phyloP scores from a whole-genome alignment of 2,888 invertebrate genomes.

The Amiota mariae region DNA sequence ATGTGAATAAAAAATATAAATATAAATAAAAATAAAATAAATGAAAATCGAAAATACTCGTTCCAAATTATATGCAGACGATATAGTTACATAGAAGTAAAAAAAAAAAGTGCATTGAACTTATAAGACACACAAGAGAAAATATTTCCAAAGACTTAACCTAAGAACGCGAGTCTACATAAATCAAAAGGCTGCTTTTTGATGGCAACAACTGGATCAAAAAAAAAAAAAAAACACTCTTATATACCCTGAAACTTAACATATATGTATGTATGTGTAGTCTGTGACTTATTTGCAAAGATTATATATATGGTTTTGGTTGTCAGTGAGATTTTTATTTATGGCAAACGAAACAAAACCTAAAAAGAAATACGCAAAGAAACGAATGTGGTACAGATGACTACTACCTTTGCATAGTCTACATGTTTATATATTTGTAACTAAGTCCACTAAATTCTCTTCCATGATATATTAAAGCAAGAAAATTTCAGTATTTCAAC shows the following conservation, averaged over 20 bases:
- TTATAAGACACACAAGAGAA: conserved; percentile 31
- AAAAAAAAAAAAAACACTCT: conserved; percentile 29
- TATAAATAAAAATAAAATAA: neutral
- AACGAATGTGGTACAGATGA: no score
- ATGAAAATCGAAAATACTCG: neutral
- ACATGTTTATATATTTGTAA: no score
- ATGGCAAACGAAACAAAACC: conserved; percentile 47
- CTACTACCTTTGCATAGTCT: conserved; percentile 42
- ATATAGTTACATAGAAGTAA: neutral
- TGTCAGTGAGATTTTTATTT: conserved; percentile 63
- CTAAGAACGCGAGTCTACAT: conserved; percentile 63
- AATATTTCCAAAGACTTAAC: conserved; percentile 67
- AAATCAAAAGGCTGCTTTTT: conserved; percentile 54
- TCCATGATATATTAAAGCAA: no score
- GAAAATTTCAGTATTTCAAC: no score
- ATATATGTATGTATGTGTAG: neutral
- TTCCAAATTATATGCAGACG: neutral
- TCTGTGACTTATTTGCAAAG: neutral
- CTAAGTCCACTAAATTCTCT: no score
- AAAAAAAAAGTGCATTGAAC: conserved; percentile 1
- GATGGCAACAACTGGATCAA: neutral
- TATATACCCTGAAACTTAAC: conserved; percentile 6
- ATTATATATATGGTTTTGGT: conserved; percentile 5
- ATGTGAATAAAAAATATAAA: no score
- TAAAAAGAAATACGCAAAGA: no score